phyloP scores from a whole-genome alignment of 2,113 vertebrate genomes.

The Fregetta grallaria region DNA sequence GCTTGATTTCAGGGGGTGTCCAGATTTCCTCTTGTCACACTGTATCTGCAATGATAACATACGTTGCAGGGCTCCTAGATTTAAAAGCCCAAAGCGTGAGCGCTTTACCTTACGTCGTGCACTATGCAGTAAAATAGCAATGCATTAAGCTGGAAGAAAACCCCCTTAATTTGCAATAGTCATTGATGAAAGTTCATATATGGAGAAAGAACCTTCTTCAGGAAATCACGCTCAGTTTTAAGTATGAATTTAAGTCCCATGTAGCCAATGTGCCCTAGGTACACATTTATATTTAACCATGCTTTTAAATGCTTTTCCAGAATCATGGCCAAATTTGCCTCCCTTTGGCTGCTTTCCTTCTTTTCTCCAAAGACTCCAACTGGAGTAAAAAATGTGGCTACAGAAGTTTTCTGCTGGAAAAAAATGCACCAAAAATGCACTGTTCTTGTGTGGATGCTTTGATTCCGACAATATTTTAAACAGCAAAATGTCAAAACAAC shows the following conservation, averaged over 20 bases:
- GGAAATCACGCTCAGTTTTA: neutral
- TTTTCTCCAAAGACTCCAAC: neutral
- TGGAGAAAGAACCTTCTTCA: neutral
- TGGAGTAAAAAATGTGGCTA: neutral
- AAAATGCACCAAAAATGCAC: neutral
- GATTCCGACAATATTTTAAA: neutral
- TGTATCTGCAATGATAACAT: neutral
- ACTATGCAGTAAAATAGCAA: neutral
- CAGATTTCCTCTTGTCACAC: neutral
- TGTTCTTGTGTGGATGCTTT: neutral
- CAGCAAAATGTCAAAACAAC: neutral
- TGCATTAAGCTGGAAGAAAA: neutral
- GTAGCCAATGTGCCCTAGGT: neutral
- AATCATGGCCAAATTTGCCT: neutral
- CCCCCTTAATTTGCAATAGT: neutral
- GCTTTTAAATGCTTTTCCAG: slow-evolving; percentile 22
- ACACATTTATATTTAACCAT: neutral
- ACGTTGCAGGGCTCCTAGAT: neutral
- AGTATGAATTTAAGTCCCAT: neutral
- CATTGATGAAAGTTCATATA: neutral
- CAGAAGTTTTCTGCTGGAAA: neutral
- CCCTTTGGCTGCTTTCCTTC: neutral
- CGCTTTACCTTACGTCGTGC: accelerated
- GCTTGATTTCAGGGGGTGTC: neutral
- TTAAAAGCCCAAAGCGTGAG: neutral